These are phyloP conservation scores for Calidris pygmaea DNA, from an alignment of 2,113 vertebrate species.

Conservation along the genomic window DNA sequence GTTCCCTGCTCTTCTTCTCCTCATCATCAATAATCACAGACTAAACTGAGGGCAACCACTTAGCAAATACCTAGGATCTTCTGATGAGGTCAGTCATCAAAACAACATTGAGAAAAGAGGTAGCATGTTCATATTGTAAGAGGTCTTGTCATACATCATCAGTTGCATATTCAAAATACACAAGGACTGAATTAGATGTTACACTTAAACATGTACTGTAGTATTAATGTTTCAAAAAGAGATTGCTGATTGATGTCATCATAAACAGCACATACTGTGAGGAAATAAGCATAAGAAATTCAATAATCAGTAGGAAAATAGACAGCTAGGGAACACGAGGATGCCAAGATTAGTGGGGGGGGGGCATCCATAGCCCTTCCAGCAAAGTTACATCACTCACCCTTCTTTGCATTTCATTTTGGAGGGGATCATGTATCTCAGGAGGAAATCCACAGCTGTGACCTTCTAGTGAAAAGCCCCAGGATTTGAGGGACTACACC, in stretches of 20 bases:
- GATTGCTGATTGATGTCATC: not conserved
- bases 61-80: not conserved
- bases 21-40: not conserved
- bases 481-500: not conserved
- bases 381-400: not conserved
- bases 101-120: not conserved
- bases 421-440: not conserved
- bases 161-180: not conserved
- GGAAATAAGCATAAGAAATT: not conserved
- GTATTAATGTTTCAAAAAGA: not conserved
- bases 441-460: not conserved
- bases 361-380: not conserved
- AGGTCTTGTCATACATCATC: not conserved
- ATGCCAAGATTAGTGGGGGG: not conserved
- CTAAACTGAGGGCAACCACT: not conserved
- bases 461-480: not conserved
- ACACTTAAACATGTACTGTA: not conserved
- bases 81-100: not conserved
- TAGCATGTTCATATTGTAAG: not conserved
- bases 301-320: not conserved
- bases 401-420: not conserved
- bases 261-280: not conserved
- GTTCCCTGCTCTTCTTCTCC: not conserved
- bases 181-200: not conserved
- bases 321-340: rapidly evolving